Percentiles rank a stretch among this genome's conserved stretches.
Evolutionary conservation across 2,113 vertebrate species (phyloP).

Genomic region (Sardina pilchardus): DNA sequence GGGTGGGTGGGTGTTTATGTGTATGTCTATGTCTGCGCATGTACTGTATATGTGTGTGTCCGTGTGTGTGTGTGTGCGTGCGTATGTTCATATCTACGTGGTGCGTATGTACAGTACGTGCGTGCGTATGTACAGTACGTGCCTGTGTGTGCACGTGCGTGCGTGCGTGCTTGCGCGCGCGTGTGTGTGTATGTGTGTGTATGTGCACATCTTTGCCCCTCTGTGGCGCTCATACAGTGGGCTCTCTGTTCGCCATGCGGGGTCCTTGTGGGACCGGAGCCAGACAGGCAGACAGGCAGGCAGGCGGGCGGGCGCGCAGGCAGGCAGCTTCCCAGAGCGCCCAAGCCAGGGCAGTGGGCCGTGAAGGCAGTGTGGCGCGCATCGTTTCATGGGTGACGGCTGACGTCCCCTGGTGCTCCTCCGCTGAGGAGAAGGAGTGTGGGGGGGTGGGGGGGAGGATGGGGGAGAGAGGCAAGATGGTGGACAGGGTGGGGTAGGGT

Average conservation of each 20-base stretch:
- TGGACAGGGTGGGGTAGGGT: neutral
- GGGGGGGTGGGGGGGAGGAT: neutral
- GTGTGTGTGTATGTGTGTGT: neutral
- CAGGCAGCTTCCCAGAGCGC: conserved; percentile 22
- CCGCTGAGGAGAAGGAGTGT: neutral
- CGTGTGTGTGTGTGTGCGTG: neutral
- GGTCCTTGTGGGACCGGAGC: neutral
- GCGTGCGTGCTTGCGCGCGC: too few species aligned
- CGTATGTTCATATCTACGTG: too few species aligned
- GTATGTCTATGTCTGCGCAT: neutral
- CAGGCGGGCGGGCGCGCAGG: too few species aligned
- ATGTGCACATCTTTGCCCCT: neutral
- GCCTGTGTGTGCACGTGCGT: neutral
- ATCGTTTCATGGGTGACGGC: conserved; percentile 68
- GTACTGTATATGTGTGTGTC: neutral
- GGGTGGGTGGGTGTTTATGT: neutral
- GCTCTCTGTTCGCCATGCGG: neutral
- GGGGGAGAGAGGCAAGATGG: neutral
- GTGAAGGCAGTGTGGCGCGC: conserved; percentile 20
- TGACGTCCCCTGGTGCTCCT: conserved; percentile 32
- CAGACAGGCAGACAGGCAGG: neutral
- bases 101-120: too few species aligned
- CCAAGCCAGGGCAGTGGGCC: conserved; percentile 34
- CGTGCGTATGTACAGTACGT: neutral
- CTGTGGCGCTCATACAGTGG: neutral